Evolutionary conservation across 92 coral and sea anemone genomes (phyloP), one percentile per base, ranked within the genome.

Genomic region (Porites lobata): DNA sequence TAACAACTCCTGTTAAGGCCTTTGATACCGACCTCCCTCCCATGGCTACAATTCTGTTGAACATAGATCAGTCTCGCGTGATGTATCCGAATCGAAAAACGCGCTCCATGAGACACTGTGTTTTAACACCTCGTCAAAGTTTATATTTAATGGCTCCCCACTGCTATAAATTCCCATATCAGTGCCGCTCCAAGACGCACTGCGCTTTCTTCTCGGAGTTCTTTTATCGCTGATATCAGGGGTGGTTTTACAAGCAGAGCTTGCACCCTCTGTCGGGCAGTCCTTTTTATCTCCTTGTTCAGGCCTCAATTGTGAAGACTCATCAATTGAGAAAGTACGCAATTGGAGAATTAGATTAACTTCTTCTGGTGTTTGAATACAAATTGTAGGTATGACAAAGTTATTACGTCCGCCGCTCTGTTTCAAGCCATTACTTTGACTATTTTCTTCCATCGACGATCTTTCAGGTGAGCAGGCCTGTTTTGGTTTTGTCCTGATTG

Each of bases 11-110:
- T 54, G 68, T 65, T 22, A 50, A 66, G 15, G 47, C 47, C 19
- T 47, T 54, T 54, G 7, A 3, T 12, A 83, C 79, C 72, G 72
- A 72, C 79, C 72, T 83, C 71, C 50, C 11, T 14, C 8, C 4
- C 22, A 10, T 72, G 57, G 6, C 69, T 65, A 84, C 65, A 84
- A 64, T 17, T 84, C 87, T 24, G 87, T 84, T 14, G 87, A 84
- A 62, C 87, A 84, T 12, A 84, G 74, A 61, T 84, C 87, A 2
- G 87, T 84, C 67, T 84, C 87, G 24, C 80, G 72, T 18, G 80
- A 53, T 1, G 67, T n/a, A 17, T 75, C 73, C 61, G 77, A 69
- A 51, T 70, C 56, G 68, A 84, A 79, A 11, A 75, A 74, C 7
- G 50, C 80, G 20, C 87, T 43, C 87, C 87, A 84, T 9, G 87